Conservation (phyloP, 2,113 vertebrate species). For the Archilochus colubris region DNA sequence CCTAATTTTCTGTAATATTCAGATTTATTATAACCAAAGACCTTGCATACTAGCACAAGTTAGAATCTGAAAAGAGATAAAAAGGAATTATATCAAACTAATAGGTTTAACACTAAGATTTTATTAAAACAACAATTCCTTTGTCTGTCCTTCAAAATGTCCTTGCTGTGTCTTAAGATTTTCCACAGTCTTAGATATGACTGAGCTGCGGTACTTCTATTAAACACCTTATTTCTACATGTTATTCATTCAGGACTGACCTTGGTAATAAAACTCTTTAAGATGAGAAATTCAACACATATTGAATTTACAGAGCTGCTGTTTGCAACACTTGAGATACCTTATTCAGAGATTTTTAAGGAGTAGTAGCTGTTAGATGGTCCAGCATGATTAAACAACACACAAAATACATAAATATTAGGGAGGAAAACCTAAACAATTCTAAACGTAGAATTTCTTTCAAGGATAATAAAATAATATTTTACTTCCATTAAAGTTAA, state of each 20-base stretch:
- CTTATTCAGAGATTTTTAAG: slow-evolving; percentile 51
- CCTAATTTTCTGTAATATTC: not conserved
- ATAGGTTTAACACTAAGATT: not conserved
- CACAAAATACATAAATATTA: not conserved
- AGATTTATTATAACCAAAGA: not conserved
- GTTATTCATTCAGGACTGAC: slow-evolving; percentile 67
- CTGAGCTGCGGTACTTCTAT: slow-evolving; percentile 20
- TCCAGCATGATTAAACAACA: not conserved
- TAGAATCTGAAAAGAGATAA: not conserved
- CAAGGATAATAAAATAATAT: not conserved
- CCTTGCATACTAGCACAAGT: not conserved
- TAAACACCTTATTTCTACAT: slow-evolving; percentile 59
- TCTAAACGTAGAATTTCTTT: not conserved
- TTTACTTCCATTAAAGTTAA: slow-evolving; percentile 19
- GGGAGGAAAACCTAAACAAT: not conserved
- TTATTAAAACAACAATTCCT: not conserved
- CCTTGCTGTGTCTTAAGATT: not conserved
- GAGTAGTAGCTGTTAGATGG: not conserved
- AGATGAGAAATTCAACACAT: slow-evolving; percentile 43
- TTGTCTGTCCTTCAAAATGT: slow-evolving; percentile 29
- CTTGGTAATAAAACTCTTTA: slow-evolving; percentile 68
- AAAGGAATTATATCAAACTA: not conserved
- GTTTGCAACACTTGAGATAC: slow-evolving; percentile 50
- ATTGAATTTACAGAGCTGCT: slow-evolving; percentile 56
- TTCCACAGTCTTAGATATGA: slow-evolving; percentile 41